These are phyloP conservation scores for Hylaeus anthracinus DNA, from an alignment of 1,140 invertebrate species.

Conservation along the genomic window DNA sequence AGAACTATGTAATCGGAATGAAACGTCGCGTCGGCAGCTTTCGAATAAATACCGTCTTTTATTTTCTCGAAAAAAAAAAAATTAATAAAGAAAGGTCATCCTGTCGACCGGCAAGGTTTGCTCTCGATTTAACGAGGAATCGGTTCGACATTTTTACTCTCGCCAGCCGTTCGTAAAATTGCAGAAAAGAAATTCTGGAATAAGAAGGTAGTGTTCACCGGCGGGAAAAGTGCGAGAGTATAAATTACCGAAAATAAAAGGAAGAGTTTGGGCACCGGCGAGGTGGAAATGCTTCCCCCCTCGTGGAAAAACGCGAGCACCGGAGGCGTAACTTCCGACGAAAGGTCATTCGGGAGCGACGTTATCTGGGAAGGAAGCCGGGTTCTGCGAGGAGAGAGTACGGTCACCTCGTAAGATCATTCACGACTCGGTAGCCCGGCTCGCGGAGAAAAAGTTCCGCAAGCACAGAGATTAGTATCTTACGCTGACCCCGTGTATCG, in stretches of 20 bases:
- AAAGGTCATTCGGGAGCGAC: background rate
- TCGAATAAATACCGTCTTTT: too few relatives aligned
- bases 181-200: background rate
- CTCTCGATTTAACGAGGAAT: too few relatives aligned
- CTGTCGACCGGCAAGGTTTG: too few relatives aligned
- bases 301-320: background rate
- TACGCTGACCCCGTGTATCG: conserved; percentile 50
- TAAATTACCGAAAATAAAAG: background rate
- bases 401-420: conserved; percentile 45
- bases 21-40: too few relatives aligned
- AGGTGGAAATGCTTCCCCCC: background rate
- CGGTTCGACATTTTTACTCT: background rate
- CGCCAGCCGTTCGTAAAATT: background rate
- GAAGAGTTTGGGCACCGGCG: background rate
- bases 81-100: too few relatives aligned
- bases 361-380: background rate
- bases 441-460: conserved; percentile 40
- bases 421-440: conserved; percentile 7
- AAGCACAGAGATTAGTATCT: conserved; percentile 59
- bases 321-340: background rate
- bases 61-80: too few relatives aligned
- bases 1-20: too few relatives aligned
- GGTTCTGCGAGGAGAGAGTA: background rate
- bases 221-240: background rate
- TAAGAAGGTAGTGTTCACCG: background rate